phyloP scores from a whole-genome alignment of 2,113 vertebrate genomes.

The Planiliza haematocheilus region DNA sequence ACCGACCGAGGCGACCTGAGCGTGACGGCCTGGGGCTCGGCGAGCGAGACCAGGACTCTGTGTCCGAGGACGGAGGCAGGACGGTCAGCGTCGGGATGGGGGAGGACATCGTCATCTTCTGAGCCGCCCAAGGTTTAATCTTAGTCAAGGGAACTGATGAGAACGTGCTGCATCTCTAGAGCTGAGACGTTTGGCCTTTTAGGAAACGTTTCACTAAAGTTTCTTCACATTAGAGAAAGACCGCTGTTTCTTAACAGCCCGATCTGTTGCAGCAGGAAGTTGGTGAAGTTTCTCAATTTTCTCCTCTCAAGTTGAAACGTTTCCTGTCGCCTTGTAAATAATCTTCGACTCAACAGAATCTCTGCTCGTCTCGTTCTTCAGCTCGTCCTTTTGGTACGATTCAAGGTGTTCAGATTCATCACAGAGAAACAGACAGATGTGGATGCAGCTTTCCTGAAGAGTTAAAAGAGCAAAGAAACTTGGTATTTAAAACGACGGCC shows the following conservation, averaged over 20 bases:
- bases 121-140: neutral
- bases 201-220: neutral
- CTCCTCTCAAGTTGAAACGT: too few species aligned
- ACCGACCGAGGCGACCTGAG: constrained; percentile 25
- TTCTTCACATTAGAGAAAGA: neutral
- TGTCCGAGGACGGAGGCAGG: constrained; percentile 82
- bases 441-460: constrained; percentile 60
- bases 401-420: constrained; percentile 13
- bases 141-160: neutral
- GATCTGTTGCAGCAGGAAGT: too few species aligned
- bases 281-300: too few species aligned
- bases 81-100: constrained; percentile 78
- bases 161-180: too few species aligned
- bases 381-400: too few species aligned
- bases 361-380: too few species aligned
- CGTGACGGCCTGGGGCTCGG: constrained; percentile 74
- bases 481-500: constrained; percentile 59
- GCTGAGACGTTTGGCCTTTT: too few species aligned
- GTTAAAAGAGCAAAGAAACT: constrained; percentile 69
- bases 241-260: constrained; percentile 12
- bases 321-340: too few species aligned
- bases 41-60: constrained; percentile 83
- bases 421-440: constrained; percentile 39
- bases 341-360: too few species aligned
- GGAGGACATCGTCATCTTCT: constrained; percentile 68